Percentiles rank a stretch among this genome's conserved stretches.
phyloP scores from a whole-genome alignment of 2,797 vertebrate genomes.

The Myotis myotis region DNA sequence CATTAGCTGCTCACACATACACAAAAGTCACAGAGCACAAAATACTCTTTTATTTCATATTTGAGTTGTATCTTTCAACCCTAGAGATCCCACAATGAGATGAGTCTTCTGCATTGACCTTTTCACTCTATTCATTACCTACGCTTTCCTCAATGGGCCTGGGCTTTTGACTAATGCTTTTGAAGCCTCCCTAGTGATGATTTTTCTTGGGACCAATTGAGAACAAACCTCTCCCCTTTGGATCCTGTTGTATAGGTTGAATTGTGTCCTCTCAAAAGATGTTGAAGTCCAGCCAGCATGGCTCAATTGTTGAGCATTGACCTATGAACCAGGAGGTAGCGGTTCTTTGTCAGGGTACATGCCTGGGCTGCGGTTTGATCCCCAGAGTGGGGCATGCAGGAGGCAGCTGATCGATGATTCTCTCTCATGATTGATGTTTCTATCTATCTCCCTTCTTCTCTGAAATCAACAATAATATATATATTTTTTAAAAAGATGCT shows the following conservation, averaged over 20 bases:
- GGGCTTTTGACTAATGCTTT: not conserved
- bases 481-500: not conserved
- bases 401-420: too few species aligned
- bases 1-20: not conserved
- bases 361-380: too few species aligned
- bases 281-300: not conserved
- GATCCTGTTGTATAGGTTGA: not conserved
- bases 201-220: not conserved
- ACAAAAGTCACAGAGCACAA: not conserved
- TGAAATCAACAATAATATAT: too few species aligned
- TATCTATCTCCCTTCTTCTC: too few species aligned
- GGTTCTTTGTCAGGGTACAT: too few species aligned
- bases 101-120: not conserved
- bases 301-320: too few species aligned
- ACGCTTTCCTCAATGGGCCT: not conserved
- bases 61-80: not conserved
- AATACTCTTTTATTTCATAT: not conserved
- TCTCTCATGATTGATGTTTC: too few species aligned
- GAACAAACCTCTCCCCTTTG: not conserved
- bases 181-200: not conserved
- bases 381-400: too few species aligned
- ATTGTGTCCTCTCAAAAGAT: not conserved
- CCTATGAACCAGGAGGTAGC: too few species aligned
- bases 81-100: not conserved
- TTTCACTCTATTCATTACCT: not conserved